Conservation (phyloP, 2,888 invertebrate genomes). For the Oxyscelio sp. region DNA sequence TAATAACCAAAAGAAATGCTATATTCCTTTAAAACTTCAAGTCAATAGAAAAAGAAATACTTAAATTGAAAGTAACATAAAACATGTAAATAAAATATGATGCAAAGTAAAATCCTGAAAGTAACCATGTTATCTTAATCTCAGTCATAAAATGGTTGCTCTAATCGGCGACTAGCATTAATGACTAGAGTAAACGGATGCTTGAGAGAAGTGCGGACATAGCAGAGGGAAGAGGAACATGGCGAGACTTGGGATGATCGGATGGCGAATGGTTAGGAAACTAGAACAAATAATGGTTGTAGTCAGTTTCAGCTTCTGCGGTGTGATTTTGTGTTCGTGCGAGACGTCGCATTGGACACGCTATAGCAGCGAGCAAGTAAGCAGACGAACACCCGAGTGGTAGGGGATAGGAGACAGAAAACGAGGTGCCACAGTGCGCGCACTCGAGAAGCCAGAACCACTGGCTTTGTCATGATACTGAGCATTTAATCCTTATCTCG, state of each 20-base stretch:
- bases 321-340: constrained; percentile 79
- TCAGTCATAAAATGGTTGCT: constrained; percentile 39
- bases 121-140: constrained; percentile 43
- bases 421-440: constrained; percentile 57
- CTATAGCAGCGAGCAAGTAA: constrained; percentile 42
- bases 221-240: constrained; percentile 43
- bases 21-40: too few relatives aligned
- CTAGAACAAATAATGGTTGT: constrained; percentile 85
- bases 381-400: constrained; percentile 9
- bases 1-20: too few relatives aligned
- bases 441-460: constrained; percentile 54
- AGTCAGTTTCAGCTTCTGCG: constrained; percentile 84
- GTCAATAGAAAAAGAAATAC: too few relatives aligned
- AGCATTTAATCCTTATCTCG: constrained; percentile 66
- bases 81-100: too few relatives aligned
- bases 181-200: constrained; percentile 48
- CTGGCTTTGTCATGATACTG: constrained; percentile 48
- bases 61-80: too few relatives aligned
- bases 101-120: too few relatives aligned
- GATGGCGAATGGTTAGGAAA: constrained; percentile 72
- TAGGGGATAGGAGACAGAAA: constrained; percentile 44
- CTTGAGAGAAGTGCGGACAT: constrained; percentile 54
- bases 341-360: constrained; percentile 61
- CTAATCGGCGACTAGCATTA: constrained; percentile 49
- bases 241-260: constrained; percentile 49